Percentiles rank a stretch among this genome's conserved stretches.
Evolutionary conservation across 2,888 invertebrate genomes (phyloP).

Genomic region (Halictus ligatus): DNA sequence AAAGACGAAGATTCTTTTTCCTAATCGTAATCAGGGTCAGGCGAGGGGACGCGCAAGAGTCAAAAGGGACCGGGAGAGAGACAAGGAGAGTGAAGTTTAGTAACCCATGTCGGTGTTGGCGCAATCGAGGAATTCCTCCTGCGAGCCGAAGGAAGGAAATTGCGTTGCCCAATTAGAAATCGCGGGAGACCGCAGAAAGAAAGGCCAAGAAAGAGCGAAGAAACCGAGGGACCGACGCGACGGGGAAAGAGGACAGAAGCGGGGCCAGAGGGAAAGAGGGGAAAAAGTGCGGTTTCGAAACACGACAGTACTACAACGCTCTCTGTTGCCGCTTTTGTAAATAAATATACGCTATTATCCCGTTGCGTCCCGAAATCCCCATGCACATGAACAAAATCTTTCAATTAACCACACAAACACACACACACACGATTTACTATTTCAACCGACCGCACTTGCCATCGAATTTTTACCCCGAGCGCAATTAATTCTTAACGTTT

Average conservation of each 20-base stretch:
- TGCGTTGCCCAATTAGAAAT: conserved; percentile 73
- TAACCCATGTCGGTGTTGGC: conserved; percentile 47
- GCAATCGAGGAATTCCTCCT: conserved; percentile 67
- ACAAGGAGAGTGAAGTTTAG: conserved; percentile 42
- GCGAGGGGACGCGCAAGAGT: neutral
- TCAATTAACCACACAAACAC: neutral
- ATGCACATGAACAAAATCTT: neutral
- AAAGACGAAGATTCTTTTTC: neutral
- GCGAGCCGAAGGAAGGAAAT: conserved; percentile 71
- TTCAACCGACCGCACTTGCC: neutral
- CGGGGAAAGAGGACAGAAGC: conserved; percentile 21
- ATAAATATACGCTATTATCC: conserved; percentile 1
- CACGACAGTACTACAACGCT: conserved; percentile 12
- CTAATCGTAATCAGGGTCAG: neutral
- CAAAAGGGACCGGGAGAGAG: conserved; percentile 12
- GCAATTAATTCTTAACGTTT: neutral
- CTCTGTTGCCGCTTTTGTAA: conserved; percentile 5
- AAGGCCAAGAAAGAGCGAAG: conserved; percentile 53
- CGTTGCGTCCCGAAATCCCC: neutral
- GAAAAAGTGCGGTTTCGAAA: conserved; percentile 44
- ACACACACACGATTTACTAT: neutral
- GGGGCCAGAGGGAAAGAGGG: neutral
- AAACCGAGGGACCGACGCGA: conserved; percentile 20
- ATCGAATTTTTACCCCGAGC: neutral
- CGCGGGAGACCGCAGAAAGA: conserved; percentile 71